Base-by-base conservation (phyloP, 2,888 invertebrate species). In the Parnassius apollo region DNA sequence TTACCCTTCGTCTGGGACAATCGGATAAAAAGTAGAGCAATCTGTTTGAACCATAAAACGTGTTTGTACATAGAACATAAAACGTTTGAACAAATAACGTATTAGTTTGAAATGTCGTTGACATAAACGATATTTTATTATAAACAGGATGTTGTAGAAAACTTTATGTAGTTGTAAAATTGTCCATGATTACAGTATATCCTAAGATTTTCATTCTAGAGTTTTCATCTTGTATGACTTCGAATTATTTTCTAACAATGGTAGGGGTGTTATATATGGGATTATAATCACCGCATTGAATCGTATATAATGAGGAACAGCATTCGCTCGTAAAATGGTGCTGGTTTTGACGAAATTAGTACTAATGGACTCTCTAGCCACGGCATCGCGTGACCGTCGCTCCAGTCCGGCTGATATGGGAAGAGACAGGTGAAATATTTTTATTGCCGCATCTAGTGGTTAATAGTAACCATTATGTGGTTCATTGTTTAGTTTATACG, bases 361-460 rank as follows among this genome's bases (percentile, higher is more conserved):
- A 81, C 77, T 75, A 81, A 82, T 81, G 81, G 79, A 75, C 72
- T 76, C 75, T 78, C 71, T 71, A 75, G 70, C 65, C 67, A 69
- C 70, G 71, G 69, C 71, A 76, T 85, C 74, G 83, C 85, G 85
- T 86, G 83, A 81, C 81, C 74, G 65, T 66, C 68, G 71, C 72
- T 71, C 76, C 69, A 74, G 73, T 74, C 69, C 68, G 56, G 66
- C 67, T 71, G 73, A 75, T 72, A 73, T 71, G 73, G 76, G 71
- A 73, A 71, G 71, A 72, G 75, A 77, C 77, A 76, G 80, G 80
- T 85, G 83, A 85, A 84, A 85, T 86, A 85, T 83, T 86, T 86
- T 85, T 85, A 88, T 83, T 80, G 75, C 78, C 69, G 65, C 69
- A 69, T 81, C 76, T 75, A 82, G 76, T 81, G 75, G 78, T 78